Conservation (phyloP, 2,888 invertebrate species). For the Spialia ferax region DNA sequence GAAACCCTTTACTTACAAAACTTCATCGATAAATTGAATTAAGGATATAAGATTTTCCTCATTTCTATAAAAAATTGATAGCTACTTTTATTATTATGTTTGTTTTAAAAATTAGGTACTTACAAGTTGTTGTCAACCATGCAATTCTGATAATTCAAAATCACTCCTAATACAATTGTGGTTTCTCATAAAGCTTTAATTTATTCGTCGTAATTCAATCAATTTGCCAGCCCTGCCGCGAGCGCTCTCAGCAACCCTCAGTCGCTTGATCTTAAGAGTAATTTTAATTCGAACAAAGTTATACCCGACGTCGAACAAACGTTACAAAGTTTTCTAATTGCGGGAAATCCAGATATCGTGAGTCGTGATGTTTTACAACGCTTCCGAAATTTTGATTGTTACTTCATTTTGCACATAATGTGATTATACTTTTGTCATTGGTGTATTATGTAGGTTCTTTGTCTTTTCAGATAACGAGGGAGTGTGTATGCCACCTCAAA, state of each 20-base stretch:
- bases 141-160: not conserved
- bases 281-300: slow-evolving; percentile 38
- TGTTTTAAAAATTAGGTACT: too few species aligned
- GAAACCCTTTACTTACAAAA: too few species aligned
- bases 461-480: too few species aligned
- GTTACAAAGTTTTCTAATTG: slow-evolving; percentile 21
- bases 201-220: not conserved
- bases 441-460: not conserved
- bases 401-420: not conserved
- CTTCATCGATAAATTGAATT: too few species aligned
- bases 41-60: too few species aligned
- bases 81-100: too few species aligned
- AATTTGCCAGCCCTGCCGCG: slow-evolving; percentile 15
- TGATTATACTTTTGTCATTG: not conserved
- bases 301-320: slow-evolving; percentile 14
- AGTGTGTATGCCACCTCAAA: too few species aligned
- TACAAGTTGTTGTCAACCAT: not conserved
- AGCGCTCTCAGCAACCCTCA: slow-evolving; percentile 19
- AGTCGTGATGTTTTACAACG: slow-evolving; percentile 10
- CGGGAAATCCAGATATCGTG: slow-evolving; percentile 2
- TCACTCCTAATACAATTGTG: not conserved
- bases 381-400: slow-evolving; percentile 1
- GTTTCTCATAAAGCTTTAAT: not conserved
- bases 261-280: slow-evolving; percentile 29
- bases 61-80: too few species aligned